Evolutionary conservation across 2,113 vertebrate genomes (phyloP).

Genomic region (Eretmochelys imbricata): DNA sequence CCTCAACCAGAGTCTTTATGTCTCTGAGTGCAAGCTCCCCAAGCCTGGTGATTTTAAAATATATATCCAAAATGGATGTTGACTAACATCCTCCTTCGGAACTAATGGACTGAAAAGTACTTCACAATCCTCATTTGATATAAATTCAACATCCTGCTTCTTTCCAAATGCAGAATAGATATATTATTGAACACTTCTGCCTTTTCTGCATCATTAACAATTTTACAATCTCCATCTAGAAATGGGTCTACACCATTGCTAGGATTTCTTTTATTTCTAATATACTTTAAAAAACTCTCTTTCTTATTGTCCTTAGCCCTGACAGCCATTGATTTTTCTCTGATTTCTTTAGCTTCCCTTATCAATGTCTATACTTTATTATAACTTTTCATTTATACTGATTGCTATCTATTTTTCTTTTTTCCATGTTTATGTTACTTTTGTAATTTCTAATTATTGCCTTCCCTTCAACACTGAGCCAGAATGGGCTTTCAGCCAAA

Average conservation of each 20-base stretch:
- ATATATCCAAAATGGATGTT: neutral
- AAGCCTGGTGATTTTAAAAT: neutral
- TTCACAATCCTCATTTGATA: neutral
- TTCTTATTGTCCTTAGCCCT: neutral
- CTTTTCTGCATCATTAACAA: neutral
- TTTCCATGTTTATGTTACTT: neutral
- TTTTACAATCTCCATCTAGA: neutral
- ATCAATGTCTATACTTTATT: neutral
- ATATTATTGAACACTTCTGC: neutral
- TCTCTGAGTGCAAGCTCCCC: neutral
- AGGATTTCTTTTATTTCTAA: neutral
- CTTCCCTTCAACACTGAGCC: neutral
- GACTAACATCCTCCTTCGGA: neutral
- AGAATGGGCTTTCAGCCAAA: neutral
- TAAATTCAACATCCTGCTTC: neutral
- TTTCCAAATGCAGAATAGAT: neutral
- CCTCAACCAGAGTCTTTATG: neutral
- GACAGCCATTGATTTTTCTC: neutral
- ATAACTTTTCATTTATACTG: neutral
- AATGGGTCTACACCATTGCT: neutral
- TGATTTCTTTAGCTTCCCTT: neutral
- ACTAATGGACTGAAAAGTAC: neutral
- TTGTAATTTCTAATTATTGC: neutral
- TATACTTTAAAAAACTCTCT: neutral
- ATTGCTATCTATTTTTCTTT: neutral